A percentile compares a stretch with the other conserved stretches of the same genome.
These are phyloP conservation scores for Eupithecia insigniata DNA, from an alignment of 2,888 invertebrate species.

Conservation along the genomic window DNA sequence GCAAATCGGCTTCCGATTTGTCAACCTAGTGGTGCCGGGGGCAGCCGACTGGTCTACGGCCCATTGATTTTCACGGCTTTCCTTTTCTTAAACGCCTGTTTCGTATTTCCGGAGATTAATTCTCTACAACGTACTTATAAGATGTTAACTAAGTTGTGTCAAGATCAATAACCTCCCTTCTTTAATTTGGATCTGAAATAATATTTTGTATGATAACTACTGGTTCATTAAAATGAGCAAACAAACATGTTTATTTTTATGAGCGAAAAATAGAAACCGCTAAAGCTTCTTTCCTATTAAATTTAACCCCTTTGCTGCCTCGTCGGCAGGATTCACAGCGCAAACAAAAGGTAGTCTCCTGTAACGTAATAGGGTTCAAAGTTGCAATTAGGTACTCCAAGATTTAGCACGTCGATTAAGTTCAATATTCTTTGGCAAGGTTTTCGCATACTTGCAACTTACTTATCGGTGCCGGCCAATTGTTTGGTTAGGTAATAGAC, in stretches of 20 bases:
- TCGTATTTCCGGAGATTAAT: background rate
- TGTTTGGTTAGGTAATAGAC: slow-evolving; percentile 79
- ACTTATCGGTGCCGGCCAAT: slow-evolving; percentile 72
- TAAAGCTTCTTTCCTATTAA: slow-evolving; percentile 25
- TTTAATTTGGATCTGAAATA: background rate
- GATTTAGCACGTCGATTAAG: slow-evolving; percentile 34
- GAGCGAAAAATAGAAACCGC: slow-evolving; percentile 1
- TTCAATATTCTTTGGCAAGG: slow-evolving; percentile 38
- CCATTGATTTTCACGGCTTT: background rate
- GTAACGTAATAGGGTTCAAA: slow-evolving; percentile 34
- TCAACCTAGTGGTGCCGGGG: background rate
- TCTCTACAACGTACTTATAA: background rate
- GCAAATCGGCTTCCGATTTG: background rate
- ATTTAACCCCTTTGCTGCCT: slow-evolving; percentile 26
- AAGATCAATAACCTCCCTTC: background rate
- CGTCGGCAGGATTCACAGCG: slow-evolving; percentile 19
- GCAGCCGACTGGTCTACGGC: background rate
- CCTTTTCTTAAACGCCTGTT: background rate
- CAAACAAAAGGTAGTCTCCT: slow-evolving; percentile 25
- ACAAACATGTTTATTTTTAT: slow-evolving; percentile 5
- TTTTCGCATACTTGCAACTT: slow-evolving; percentile 64
- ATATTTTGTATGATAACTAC: background rate
- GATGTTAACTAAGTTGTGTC: background rate
- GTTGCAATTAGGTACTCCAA: slow-evolving; percentile 25
- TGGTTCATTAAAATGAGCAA: background rate